phyloP scores from a whole-genome alignment of 30 jellyfish, hydroid and myxozoan genomes.

The Haliclystus octoradiatus region DNA sequence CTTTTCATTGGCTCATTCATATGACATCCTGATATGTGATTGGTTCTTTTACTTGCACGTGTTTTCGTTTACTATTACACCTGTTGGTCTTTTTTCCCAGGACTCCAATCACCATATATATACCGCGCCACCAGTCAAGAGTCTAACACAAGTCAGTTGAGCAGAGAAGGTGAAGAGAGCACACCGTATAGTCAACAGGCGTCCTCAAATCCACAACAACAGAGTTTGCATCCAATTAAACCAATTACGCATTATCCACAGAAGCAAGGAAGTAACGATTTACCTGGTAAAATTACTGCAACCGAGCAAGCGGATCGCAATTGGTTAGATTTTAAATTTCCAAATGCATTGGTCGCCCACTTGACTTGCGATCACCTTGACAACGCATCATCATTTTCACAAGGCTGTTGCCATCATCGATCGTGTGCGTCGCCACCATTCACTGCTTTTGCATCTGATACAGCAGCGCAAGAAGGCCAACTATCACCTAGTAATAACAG shows the following conservation, averaged over 20 bases:
- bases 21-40: not conserved
- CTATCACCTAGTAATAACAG: slow-evolving; percentile 10
- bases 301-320: slow-evolving; percentile 30
- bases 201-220: slow-evolving; percentile 23
- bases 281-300: slow-evolving; percentile 21
- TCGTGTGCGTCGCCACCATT: not conserved
- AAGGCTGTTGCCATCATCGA: not conserved
- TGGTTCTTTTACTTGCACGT: slow-evolving; percentile 16
- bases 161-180: slow-evolving; percentile 20
- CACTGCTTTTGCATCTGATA: not conserved
- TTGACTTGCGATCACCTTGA: slow-evolving; percentile 1
- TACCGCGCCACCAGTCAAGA: slow-evolving; percentile 72
- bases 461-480: not conserved
- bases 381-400: not conserved
- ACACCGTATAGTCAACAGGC: too few relatives aligned
- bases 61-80: slow-evolving; percentile 56
- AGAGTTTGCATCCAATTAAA: slow-evolving; percentile 13
- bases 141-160: slow-evolving; percentile 30
- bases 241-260: slow-evolving; percentile 3
- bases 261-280: not conserved
- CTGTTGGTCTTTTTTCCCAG: slow-evolving; percentile 39
- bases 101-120: slow-evolving; percentile 30
- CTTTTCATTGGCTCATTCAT: too few relatives aligned
- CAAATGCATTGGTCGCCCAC: not conserved
- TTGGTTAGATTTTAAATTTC: not conserved